phyloP scores from a whole-genome alignment of 2,888 invertebrate species.

The Harpagoxenus sublaevis region DNA sequence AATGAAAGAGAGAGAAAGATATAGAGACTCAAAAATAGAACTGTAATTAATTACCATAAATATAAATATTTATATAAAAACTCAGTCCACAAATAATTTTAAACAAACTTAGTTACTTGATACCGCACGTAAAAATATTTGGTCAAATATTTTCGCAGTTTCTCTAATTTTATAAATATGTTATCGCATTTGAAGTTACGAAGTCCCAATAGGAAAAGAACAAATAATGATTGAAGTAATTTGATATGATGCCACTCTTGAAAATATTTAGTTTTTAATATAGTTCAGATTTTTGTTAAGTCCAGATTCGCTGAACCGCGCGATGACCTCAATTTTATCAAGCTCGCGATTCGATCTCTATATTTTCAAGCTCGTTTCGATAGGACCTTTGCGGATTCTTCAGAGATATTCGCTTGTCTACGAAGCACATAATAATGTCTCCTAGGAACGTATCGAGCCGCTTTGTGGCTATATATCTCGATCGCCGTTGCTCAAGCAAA shows the following conservation, averaged over 20 bases:
- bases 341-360: constrained; percentile 4
- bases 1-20: neutral
- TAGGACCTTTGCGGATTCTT: constrained; percentile 2
- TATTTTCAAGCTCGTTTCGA: constrained; percentile 21
- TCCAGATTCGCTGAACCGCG: constrained; percentile 20
- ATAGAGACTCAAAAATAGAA: neutral
- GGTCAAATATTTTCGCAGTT: neutral
- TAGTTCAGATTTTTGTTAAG: neutral
- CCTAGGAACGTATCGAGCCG: constrained; percentile 13
- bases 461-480: constrained; percentile 1
- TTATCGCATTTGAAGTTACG: neutral
- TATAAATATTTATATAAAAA: neutral
- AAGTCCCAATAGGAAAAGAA: neutral
- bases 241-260: neutral
- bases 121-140: neutral
- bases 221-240: neutral
- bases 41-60: neutral
- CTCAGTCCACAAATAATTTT: neutral
- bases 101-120: neutral
- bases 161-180: neutral
- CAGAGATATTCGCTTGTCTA: constrained; percentile 15
- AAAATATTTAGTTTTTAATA: neutral
- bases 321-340: constrained; percentile 19
- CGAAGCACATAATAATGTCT: constrained; percentile 42
- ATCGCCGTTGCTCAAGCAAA: neutral